phyloP scores from a whole-genome alignment of 2,888 invertebrate genomes.

The Hypena proboscidalis region DNA sequence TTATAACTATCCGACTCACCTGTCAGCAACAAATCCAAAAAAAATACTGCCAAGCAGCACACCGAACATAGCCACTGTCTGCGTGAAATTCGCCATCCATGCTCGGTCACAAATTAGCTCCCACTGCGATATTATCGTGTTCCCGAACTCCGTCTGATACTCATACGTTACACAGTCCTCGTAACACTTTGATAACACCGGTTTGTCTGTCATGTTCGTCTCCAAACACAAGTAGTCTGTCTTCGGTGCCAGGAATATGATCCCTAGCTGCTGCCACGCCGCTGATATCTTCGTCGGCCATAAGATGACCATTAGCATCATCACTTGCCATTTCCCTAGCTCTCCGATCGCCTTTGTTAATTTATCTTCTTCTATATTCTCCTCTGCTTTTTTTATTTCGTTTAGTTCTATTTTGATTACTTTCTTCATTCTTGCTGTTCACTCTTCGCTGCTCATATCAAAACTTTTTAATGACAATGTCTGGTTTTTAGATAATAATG shows the following conservation, averaged over 20 bases:
- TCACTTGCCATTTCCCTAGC: slow-evolving; percentile 87
- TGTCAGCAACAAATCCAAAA: slow-evolving; percentile 89
- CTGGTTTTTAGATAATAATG: too few species aligned
- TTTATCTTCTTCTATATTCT: slow-evolving; percentile 39
- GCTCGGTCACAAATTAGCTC: slow-evolving; percentile 87
- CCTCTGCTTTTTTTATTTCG: slow-evolving; percentile 1
- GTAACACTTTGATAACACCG: slow-evolving; percentile 73
- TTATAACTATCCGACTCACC: too few species aligned
- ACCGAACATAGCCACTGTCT: slow-evolving; percentile 89
- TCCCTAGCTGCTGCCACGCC: slow-evolving; percentile 89
- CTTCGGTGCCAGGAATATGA: slow-evolving; percentile 89
- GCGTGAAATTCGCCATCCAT: slow-evolving; percentile 87
- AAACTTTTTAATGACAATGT: too few species aligned
- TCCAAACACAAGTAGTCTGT: slow-evolving; percentile 75
- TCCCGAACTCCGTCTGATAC: slow-evolving; percentile 86
- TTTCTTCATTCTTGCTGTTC: too few species aligned
- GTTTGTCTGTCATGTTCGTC: slow-evolving; percentile 48
- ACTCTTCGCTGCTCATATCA: too few species aligned
- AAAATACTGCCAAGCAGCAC: slow-evolving; percentile 88
- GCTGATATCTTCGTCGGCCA: slow-evolving; percentile 88
- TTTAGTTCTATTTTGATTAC: slow-evolving; percentile 4
- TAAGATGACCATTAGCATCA: slow-evolving; percentile 84
- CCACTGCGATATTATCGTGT: slow-evolving; percentile 90
- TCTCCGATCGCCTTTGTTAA: slow-evolving; percentile 52
- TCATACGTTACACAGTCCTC: slow-evolving; percentile 79